A percentile compares a stretch with the other conserved stretches of the same genome.
These are phyloP conservation scores for Stenurella melanura DNA, from an alignment of 2,888 invertebrate genomes.

Conservation along the genomic window DNA sequence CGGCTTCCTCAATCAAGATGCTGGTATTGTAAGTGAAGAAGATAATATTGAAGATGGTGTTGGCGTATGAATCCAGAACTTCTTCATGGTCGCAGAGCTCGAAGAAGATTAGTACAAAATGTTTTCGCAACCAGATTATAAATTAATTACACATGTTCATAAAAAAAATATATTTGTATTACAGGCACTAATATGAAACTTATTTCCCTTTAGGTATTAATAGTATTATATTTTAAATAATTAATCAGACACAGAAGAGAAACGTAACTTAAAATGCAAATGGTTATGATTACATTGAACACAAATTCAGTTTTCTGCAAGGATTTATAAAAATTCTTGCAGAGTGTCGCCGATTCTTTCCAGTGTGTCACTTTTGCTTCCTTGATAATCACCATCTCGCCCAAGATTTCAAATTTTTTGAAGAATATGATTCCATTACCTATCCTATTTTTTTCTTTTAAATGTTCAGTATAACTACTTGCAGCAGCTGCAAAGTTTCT, in stretches of 20 bases:
- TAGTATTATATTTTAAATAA: neutral
- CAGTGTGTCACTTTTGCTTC: neutral
- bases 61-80: neutral
- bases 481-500: neutral
- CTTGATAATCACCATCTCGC: neutral
- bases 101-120: neutral
- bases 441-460: neutral
- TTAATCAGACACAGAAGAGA: neutral
- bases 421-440: neutral
- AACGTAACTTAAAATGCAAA: neutral
- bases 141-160: neutral
- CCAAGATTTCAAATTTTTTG: neutral
- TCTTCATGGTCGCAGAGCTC: neutral
- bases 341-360: neutral
- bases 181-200: neutral
- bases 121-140: neutral
- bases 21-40: neutral
- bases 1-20: too few relatives aligned
- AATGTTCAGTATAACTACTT: neutral
- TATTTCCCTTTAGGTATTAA: neutral
- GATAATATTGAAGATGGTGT: neutral
- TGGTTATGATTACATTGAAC: neutral
- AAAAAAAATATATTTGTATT: neutral
- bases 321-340: neutral
- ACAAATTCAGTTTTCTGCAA: neutral